Conservation (phyloP, 2,797 vertebrate species). For the Pseudochromis fuscus region DNA sequence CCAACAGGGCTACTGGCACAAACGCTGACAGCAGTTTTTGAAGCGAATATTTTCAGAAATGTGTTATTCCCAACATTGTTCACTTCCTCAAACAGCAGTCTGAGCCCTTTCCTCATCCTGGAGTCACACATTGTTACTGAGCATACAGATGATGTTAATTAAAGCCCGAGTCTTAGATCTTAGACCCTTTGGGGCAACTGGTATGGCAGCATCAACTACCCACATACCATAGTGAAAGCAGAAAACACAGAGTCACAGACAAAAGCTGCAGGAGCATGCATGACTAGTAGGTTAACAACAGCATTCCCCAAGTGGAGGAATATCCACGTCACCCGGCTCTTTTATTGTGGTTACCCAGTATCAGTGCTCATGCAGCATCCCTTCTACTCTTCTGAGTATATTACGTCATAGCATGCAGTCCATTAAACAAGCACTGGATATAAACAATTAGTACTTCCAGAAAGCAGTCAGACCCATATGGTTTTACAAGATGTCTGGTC, state of each 20-base stretch:
- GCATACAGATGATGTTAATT: slow-evolving; percentile 45
- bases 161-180: background rate
- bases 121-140: slow-evolving; percentile 14
- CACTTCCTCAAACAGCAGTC: background rate
- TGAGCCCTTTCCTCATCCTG: background rate
- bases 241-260: background rate
- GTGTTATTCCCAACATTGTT: background rate
- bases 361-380: background rate
- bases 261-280: background rate
- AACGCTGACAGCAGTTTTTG: background rate
- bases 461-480: background rate
- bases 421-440: too few relatives aligned
- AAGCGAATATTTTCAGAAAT: background rate
- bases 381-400: background rate
- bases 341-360: background rate
- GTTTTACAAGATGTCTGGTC: too few relatives aligned
- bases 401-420: too few relatives aligned
- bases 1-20: background rate
- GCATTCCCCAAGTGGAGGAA: background rate
- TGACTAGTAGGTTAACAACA: background rate
- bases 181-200: background rate
- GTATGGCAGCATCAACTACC: background rate
- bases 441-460: too few relatives aligned
- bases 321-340: background rate
- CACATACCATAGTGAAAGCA: background rate